Evolutionary conservation across 2,797 vertebrate genomes (phyloP).

Genomic region (Poeciliopsis gracilis): DNA sequence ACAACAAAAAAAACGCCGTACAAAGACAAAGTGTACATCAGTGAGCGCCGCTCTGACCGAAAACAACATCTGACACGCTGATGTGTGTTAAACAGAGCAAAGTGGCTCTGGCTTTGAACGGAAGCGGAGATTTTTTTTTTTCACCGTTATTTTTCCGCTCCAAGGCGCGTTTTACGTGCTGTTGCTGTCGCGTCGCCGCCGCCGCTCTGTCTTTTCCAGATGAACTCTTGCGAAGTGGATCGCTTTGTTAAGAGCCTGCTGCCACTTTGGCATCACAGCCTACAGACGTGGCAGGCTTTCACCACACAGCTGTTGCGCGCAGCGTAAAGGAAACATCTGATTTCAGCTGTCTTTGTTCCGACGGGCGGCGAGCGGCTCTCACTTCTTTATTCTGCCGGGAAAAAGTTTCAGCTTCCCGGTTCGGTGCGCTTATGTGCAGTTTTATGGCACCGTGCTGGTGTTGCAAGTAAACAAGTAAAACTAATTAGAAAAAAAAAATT

Average conservation of each 20-base stretch:
- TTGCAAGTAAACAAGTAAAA: background rate
- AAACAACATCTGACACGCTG: background rate
- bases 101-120: background rate
- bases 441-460: background rate
- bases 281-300: slow-evolving; percentile 77
- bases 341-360: background rate
- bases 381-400: slow-evolving; percentile 1
- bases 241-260: slow-evolving; percentile 54
- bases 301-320: slow-evolving; percentile 25
- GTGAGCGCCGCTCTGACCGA: background rate
- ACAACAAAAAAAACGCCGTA: too few species aligned
- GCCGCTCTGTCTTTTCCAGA: background rate
- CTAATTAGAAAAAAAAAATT: background rate
- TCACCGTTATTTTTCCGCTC: background rate
- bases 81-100: slow-evolving; percentile 6
- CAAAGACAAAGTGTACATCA: background rate
- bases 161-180: background rate
- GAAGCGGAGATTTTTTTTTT: background rate
- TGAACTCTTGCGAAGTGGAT: slow-evolving; percentile 8
- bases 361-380: background rate
- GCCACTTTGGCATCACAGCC: slow-evolving; percentile 61
- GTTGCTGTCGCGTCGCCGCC: background rate
- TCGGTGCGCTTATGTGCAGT: background rate
- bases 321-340: slow-evolving; percentile 6
- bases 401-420: background rate